Percentiles rank a stretch among this genome's conserved stretches.
Evolutionary conservation across 1,140 invertebrate genomes (phyloP).

Genomic region (Dinoponera quadriceps): DNA sequence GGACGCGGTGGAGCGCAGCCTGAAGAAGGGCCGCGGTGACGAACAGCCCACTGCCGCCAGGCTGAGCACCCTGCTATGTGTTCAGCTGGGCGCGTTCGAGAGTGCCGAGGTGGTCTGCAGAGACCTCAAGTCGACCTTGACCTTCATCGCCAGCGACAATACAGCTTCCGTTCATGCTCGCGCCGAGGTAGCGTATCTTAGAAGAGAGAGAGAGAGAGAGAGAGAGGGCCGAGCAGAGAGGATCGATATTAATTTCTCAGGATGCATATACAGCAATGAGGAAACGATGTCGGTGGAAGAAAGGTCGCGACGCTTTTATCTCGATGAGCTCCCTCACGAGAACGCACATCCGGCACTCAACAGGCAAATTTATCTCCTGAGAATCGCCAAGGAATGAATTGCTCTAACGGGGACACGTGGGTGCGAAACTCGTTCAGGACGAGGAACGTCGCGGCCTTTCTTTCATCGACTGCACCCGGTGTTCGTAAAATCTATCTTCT

Average conservation of each 20-base stretch:
- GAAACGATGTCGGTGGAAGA: neutral
- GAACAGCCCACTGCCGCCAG: conserved; percentile 93
- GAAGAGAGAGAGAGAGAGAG: no score
- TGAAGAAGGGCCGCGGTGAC: conserved; percentile 93
- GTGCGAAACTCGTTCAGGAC: no score
- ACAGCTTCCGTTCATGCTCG: conserved; percentile 86
- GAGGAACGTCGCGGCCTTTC: no score
- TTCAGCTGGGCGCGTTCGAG: conserved; percentile 92
- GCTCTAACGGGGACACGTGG: no score
- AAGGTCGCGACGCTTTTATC: neutral
- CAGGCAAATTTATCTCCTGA: no score
- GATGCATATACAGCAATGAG: no score
- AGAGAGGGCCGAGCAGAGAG: no score
- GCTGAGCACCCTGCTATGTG: conserved; percentile 91
- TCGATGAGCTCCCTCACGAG: no score
- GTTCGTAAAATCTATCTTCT: no score
- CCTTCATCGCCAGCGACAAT: conserved; percentile 87
- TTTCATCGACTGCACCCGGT: neutral
- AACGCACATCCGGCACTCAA: no score
- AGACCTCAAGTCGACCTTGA: conserved; percentile 85
- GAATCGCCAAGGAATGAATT: no score
- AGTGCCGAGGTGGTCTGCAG: conserved; percentile 88
- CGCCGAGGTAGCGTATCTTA: conserved; percentile 86
- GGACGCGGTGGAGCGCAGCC: conserved; percentile 91
- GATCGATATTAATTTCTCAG: no score